Percentiles rank a stretch among this genome's conserved stretches.
Evolutionary conservation across 2,888 invertebrate species (phyloP).

Genomic region (Geotrupes spiniger): DNA sequence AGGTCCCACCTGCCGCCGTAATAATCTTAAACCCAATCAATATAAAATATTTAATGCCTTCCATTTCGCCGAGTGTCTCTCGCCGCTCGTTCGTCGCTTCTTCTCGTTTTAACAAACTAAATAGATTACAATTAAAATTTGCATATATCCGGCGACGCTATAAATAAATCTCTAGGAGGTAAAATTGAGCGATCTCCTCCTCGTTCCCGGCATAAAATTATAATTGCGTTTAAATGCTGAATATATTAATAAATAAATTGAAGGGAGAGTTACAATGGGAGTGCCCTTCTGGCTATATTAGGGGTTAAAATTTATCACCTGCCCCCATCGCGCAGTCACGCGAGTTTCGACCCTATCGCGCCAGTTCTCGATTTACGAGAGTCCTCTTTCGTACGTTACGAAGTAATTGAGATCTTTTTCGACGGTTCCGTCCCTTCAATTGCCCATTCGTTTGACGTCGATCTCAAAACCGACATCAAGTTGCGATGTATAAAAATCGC

Average conservation of each 20-base stretch:
- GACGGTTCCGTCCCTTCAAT: too few species aligned
- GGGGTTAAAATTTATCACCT: conserved; percentile 39
- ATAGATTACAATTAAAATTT: conserved; percentile 29
- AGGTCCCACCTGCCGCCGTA: conserved; percentile 42
- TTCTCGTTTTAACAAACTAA: conserved; percentile 20
- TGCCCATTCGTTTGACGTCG: too few species aligned
- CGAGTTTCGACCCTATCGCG: conserved; percentile 26
- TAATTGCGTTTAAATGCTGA: conserved; percentile 36
- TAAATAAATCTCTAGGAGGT: conserved; percentile 24
- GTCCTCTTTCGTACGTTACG: conserved; percentile 18
- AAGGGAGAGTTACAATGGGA: conserved; percentile 30
- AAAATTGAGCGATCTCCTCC: background rate
- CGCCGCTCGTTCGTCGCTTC: conserved; percentile 1
- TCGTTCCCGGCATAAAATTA: conserved; percentile 27
- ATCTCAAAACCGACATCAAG: too few species aligned
- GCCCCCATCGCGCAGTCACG: conserved; percentile 22
- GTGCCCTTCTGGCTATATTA: conserved; percentile 36
- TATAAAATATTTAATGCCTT: conserved; percentile 33
- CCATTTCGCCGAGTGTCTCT: conserved; percentile 10
- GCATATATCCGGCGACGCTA: conserved; percentile 25
- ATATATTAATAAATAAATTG: conserved; percentile 34
- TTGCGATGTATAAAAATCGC: too few species aligned
- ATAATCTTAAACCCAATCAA: conserved; percentile 37
- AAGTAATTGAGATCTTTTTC: too few species aligned
- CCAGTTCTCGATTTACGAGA: conserved; percentile 27